Evolutionary conservation across 2,888 invertebrate species (phyloP).

Genomic region (Spilosoma lubricipeda): DNA sequence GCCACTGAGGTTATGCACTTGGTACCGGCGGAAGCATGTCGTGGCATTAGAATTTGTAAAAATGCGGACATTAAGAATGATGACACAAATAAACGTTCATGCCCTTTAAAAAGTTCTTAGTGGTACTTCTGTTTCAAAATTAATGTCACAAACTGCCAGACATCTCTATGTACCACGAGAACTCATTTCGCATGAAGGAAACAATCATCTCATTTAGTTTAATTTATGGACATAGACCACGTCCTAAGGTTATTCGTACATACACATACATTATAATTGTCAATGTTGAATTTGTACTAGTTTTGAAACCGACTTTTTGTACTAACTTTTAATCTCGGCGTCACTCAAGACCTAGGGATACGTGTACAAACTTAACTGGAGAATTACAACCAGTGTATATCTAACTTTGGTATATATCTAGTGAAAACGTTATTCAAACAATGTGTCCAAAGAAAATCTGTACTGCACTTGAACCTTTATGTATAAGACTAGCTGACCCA

Average conservation of each 20-base stretch:
- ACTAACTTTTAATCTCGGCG: background rate
- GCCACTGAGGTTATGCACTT: background rate
- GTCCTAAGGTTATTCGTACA: background rate
- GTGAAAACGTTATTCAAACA: background rate
- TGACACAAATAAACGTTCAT: background rate
- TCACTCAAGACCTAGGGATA: background rate
- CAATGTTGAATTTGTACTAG: background rate
- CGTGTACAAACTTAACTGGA: background rate
- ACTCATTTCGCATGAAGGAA: constrained; percentile 20
- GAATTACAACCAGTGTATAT: background rate
- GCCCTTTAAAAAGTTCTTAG: background rate
- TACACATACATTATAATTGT: background rate
- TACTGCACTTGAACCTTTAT: no score
- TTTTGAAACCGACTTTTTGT: background rate
- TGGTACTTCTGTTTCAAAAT: constrained; percentile 4
- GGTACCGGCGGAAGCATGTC: background rate
- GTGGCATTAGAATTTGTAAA: no score
- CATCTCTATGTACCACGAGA: constrained; percentile 24
- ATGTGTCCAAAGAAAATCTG: background rate
- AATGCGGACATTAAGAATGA: background rate
- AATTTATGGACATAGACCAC: constrained; percentile 7
- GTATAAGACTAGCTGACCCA: no score
- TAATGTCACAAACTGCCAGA: constrained; percentile 11
- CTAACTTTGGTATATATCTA: no score
- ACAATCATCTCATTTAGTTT: constrained; percentile 13